phyloP scores from a whole-genome alignment of 1,140 invertebrate species.

The Lepidurus packardi region DNA sequence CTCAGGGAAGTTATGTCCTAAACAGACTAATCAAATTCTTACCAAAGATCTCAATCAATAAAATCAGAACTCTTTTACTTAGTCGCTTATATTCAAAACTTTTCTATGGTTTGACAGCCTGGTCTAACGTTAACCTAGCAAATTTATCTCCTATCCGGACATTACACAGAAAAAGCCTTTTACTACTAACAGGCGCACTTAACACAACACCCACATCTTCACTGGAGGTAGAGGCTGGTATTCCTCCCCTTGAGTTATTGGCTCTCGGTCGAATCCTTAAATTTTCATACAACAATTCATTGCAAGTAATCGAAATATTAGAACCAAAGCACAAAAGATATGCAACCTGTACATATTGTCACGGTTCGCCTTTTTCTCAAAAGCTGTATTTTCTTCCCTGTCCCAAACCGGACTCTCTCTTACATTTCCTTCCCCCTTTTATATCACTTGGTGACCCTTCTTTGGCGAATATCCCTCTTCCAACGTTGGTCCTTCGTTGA shows the following conservation, averaged over 20 bases:
- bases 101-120: not conserved
- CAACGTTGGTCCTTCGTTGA: too few species aligned
- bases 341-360: not conserved
- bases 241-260: not conserved
- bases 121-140: not conserved
- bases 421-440: too few species aligned
- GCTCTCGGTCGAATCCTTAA: not conserved
- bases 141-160: not conserved
- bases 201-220: too few species aligned
- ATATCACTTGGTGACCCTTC: too few species aligned
- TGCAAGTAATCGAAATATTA: not conserved
- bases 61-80: not conserved
- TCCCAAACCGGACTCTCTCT: too few species aligned
- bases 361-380: too few species aligned
- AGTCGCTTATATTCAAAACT: not conserved
- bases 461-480: too few species aligned
- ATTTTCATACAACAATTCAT: not conserved
- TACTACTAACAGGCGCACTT: not conserved
- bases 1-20: not conserved
- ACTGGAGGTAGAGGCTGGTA: too few species aligned
- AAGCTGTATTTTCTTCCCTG: too few species aligned
- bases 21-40: constrained; percentile 1
- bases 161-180: not conserved
- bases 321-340: not conserved
- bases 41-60: not conserved